Conservation (phyloP, 2,113 vertebrate genomes). For the Tyto alba region DNA sequence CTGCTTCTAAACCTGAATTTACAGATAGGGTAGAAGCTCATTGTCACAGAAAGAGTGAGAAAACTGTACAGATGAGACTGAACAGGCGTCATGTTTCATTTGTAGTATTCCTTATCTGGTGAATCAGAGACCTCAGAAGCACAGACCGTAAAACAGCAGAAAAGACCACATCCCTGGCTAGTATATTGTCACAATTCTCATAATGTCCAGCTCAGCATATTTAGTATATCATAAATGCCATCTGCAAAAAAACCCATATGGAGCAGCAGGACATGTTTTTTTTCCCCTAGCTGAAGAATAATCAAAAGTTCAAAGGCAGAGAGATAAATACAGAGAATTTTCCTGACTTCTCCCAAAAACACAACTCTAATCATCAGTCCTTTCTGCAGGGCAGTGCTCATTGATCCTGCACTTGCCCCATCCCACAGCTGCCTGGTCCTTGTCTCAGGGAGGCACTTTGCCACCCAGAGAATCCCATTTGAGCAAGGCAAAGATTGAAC, state of each 20-base stretch:
- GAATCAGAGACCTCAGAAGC: neutral
- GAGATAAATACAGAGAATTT: neutral
- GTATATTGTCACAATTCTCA: neutral
- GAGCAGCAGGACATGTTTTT: neutral
- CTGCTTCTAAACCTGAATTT: neutral
- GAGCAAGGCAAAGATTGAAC: neutral
- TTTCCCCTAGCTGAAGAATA: neutral
- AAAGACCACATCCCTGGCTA: neutral
- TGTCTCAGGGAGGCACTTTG: neutral
- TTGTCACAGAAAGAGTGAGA: neutral
- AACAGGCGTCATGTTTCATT: neutral
- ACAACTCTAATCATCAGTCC: neutral
- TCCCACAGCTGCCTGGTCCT: neutral
- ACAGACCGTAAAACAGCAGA: neutral
- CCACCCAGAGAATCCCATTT: neutral
- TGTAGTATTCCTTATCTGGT: neutral
- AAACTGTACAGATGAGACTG: neutral
- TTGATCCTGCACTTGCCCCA: fast-evolving
- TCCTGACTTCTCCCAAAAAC: neutral
- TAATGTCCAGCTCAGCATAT: neutral
- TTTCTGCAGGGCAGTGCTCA: neutral
- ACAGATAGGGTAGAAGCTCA: neutral
- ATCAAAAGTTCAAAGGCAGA: neutral
- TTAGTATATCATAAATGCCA: neutral
- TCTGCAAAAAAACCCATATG: neutral